Base-by-base conservation (phyloP, 2,797 vertebrate species). In the Sebastes oblongus region DNA sequence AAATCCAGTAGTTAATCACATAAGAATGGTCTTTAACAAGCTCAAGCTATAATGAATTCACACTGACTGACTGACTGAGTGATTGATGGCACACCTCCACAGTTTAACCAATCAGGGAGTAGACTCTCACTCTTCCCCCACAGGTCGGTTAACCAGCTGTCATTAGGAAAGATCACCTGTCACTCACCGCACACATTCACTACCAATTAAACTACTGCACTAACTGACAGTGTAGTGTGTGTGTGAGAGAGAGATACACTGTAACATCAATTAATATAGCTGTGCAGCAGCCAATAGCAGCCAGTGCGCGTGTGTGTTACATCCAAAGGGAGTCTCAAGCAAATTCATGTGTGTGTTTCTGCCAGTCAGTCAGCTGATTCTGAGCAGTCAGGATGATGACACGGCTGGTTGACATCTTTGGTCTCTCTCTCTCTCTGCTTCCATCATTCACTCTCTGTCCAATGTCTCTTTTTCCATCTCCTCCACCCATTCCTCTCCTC, bases 151-250 rank as follows among this genome's bases (percentile, higher is more conserved):
- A 84, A 83, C 75, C 72, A 30, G 58, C 29, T 82, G 81, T 76
- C 73, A 90, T 78, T 72, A 66, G 39, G 25, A 84, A 70, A 81
- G 61, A 81, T 88, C 82, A 75, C 52, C 80, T 86, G 79, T 80
- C 88, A 86, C 70, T 86, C 86, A 86, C 52, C 65, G 55, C 66
- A 58, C 32, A 55, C 52, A 72, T 54, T 74, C 76, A 60, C 36
- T 3, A 73, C 42, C 69, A 65, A 82, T 83, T 86, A 75, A 81
- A 79, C 18, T 39, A 79, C 18, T 39, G 67, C 70, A 67, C 58
- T 50, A 42, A 61, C 39, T 69, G 84, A 52, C 67, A 64, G 61
- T 58, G 54, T 58, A 58, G 59, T 68, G 60, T 7, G 42, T 68
- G 56, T 62, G 59, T 24, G 22, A 59, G 16, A 62, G 42, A 60